Evolutionary conservation across 1,140 invertebrate genomes (phyloP), one percentile per base, ranked within the genome.

Genomic region (Nixonia krombeini): DNA sequence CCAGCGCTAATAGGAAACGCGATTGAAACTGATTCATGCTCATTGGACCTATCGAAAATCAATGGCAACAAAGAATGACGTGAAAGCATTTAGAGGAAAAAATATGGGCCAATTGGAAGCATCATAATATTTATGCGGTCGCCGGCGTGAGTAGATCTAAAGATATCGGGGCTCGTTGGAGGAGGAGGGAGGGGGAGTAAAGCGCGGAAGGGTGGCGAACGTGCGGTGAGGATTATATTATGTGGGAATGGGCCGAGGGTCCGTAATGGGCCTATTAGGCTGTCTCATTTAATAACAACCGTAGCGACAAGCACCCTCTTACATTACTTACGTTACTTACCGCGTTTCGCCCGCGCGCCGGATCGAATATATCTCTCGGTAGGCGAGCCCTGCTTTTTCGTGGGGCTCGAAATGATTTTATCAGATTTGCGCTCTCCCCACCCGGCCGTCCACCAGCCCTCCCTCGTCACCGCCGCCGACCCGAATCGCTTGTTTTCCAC

Each of bases 271-370:
- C 78, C 83, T 85, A 85, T 85, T 85, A 85, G 81, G 82, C 83
- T 84, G 83, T 85, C 82, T 84, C 81, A 84, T 84, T 85, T 85
- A 85, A 85, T 85, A 84, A 85, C 82, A 81, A 79, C 78, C 78
- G 74, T 75, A 79, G 76, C 75, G 78, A 78, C 79, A 77, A 79
- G 78, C 79, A 82, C 81, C 80, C 81, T 83, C 81, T 79, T 80
- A 72, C 75, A 69, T 82, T 81, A 79, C 80, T 82, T 80, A 71
- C 75, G 74, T 82, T 82, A 81, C 77, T 83, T 75, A 77, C 56
- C 37, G 21, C 56, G 44, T 59, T n/a, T 53, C 64, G 47, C 65
- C 46, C 56, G 42, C n/a, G n/a, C 62, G 58, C 55, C 56, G 8
- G 59, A 72, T 76, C 77, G 55, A 70, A 74, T 79, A 75, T 69